Evolutionary conservation across 2,797 vertebrate genomes (phyloP), one percentile per base, ranked within the genome.

Genomic region (Ptychadena robeensis): DNA sequence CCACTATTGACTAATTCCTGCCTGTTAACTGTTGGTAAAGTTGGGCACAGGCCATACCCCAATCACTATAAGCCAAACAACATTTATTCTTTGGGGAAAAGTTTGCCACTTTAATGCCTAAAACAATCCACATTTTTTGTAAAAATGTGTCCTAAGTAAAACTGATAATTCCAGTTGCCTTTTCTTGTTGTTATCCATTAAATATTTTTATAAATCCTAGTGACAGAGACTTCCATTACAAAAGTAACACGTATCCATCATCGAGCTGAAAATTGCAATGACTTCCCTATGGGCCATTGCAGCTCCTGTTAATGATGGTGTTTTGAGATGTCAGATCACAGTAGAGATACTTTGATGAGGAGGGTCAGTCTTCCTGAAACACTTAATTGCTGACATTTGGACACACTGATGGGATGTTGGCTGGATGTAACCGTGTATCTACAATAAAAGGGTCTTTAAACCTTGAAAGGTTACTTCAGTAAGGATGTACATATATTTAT

Each of bases 371-470:
- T 31, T 9, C 10, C 59, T 79, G 31, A 35, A 59, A 48, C 32
- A 32, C 30, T 30, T 81, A 25, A 40, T 48, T 81, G 38, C 37
- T 81, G 40, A 74, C 40, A 74, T 68, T 35, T 74, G 63, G 44
- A 28, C 70, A 66, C 9, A 66, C 71, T 28, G 66, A 81, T 32
- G 69, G 32, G 40, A 66, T 57, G 31, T 9, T 25, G 35, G 28
- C 8, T 34, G 14, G 40, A 65, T 35, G 25, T 57, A 73, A 28
- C 57, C 32, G 28, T 73, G 22, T 66, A 34, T 70, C 27, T 38
- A 7, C 10, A 5, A 57, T 38, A 27, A 64, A 35, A 53, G 14
- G 14, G 38, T 9, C 25, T 74, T 44, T 27, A 44, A 44, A 30
- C 4, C 44, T 6, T 1, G 57, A 66, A 81, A 34, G 5, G 35